Conservation (phyloP, 2,888 invertebrate species). For the Camptogramma bilineatum region DNA sequence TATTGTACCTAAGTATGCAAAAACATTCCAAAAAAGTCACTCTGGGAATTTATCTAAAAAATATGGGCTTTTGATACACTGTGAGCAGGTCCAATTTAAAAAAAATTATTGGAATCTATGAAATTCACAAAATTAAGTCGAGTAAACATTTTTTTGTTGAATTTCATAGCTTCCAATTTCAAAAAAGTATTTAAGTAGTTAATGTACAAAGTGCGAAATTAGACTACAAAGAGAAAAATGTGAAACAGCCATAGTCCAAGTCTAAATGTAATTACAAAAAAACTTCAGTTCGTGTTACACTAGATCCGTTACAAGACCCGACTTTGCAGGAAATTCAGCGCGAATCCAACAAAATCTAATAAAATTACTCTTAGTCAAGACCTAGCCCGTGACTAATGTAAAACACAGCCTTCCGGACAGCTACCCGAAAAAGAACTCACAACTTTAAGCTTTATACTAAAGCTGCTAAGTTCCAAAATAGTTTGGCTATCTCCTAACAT, state of each 20-base stretch:
- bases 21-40: no score
- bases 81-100: no score
- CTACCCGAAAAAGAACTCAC: slow-evolving; percentile 9
- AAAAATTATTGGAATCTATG: no score
- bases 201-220: no score
- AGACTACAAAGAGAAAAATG: not conserved
- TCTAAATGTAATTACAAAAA: not conserved
- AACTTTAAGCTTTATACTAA: slow-evolving; percentile 18
- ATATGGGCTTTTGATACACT: no score
- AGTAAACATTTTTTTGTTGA: no score
- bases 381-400: slow-evolving; percentile 23
- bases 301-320: not conserved
- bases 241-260: not conserved
- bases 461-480: slow-evolving; percentile 22
- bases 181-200: no score
- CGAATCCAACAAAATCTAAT: slow-evolving; percentile 19
- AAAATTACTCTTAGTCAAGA: slow-evolving; percentile 28
- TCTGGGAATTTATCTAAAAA: no score
- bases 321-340: slow-evolving; percentile 9
- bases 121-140: no score
- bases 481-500: slow-evolving; percentile 6
- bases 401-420: slow-evolving; percentile 22
- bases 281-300: not conserved
- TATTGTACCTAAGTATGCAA: no score
- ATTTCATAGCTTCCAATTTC: no score